Conservation (phyloP, 2,113 vertebrate species). For the Ellobius talpinus region DNA sequence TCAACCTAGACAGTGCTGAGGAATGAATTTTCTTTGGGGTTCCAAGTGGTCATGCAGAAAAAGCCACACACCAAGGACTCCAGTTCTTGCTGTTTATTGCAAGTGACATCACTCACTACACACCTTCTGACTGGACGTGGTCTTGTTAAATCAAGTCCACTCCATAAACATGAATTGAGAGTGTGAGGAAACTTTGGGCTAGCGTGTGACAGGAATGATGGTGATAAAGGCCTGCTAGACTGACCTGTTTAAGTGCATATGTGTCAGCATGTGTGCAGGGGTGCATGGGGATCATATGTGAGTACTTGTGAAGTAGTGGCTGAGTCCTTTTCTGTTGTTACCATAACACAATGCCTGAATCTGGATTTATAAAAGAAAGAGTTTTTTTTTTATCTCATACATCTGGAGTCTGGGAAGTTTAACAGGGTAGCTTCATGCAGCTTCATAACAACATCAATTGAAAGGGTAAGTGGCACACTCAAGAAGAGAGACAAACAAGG, state of each 20-base stretch:
- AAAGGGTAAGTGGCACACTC: neutral
- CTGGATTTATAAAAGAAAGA: neutral
- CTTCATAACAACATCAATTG: neutral
- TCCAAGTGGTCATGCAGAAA: neutral
- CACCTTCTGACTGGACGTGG: neutral
- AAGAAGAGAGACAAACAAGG: neutral
- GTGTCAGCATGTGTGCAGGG: fast-evolving
- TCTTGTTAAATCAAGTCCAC: neutral
- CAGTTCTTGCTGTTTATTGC: neutral
- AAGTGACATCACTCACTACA: neutral
- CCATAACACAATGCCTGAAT: neutral
- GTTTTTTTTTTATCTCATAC: neutral
- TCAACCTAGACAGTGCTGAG: neutral
- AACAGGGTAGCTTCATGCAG: neutral
- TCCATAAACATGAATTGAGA: neutral
- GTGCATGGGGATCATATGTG: fast-evolving
- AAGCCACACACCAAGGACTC: neutral
- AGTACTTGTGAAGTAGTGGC: no score
- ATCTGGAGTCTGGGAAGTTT: neutral
- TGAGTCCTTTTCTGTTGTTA: neutral
- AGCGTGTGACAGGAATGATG: neutral
- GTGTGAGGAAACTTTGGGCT: neutral
- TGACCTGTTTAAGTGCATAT: fast-evolving
- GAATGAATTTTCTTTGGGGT: constrained; percentile 11
- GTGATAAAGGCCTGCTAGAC: neutral